These are phyloP conservation scores for Caenorhabditis auriculariae DNA, from an alignment of 2,888 invertebrate genomes.

Conservation along the genomic window DNA sequence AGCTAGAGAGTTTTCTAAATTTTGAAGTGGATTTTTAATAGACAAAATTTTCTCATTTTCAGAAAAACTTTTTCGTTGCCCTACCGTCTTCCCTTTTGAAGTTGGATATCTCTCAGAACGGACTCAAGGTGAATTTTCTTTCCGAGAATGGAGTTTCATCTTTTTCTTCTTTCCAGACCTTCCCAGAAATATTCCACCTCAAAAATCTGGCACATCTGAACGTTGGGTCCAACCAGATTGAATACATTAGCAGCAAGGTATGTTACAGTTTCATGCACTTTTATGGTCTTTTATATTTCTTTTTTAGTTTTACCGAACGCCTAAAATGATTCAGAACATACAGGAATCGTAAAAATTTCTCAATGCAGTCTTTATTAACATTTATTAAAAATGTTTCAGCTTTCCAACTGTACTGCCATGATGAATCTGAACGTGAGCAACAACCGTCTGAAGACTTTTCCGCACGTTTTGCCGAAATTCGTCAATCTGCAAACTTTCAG, in stretches of 20 bases:
- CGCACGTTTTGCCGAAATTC: constrained; percentile 5
- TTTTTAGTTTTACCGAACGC: too few species aligned
- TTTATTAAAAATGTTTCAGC: too few species aligned
- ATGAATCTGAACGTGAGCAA: constrained; percentile 1
- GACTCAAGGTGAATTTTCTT: constrained; percentile 5
- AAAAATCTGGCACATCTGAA: background rate
- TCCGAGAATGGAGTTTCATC: background rate
- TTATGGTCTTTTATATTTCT: too few species aligned
- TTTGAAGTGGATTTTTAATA: too few species aligned
- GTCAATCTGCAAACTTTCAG: constrained; percentile 1
- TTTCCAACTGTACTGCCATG: too few species aligned
- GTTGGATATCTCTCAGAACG: constrained; percentile 8
- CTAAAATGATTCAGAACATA: too few species aligned
- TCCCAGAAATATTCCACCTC: constrained; percentile 13
- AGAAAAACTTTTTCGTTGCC: background rate
- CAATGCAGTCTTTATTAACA: too few species aligned
- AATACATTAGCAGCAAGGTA: constrained; percentile 6
- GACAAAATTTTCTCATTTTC: too few species aligned
- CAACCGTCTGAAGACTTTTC: constrained; percentile 2
- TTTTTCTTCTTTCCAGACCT: constrained; percentile 8
- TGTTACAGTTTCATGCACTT: too few species aligned
- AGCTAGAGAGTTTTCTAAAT: too few species aligned
- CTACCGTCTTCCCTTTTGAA: background rate
- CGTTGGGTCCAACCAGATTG: constrained; percentile 2
- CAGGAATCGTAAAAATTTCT: too few species aligned